Evolutionary conservation across 1,140 invertebrate species (phyloP), one percentile per base, ranked within the genome.

Genomic region (Pteromalus puparum): DNA sequence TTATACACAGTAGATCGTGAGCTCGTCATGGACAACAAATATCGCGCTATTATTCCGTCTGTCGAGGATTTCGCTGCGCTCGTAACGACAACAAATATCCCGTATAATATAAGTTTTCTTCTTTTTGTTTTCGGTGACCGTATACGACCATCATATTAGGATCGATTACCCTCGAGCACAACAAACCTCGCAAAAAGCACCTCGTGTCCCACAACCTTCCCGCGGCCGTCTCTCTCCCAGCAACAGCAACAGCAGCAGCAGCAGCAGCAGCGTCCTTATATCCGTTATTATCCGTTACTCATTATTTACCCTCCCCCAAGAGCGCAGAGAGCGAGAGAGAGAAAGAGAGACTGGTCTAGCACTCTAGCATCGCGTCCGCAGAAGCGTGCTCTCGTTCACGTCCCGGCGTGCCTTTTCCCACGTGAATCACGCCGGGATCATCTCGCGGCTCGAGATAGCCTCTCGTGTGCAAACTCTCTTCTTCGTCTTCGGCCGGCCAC

Each of bases 301-400:
- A 78, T 78, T 78, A 81, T 70, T 81, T 68, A 81, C 12, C 78
- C 73, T 42, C 73, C 73, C 34, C 68, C 30, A 13, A n/a, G 26
- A 28, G 88, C 87, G 90, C 90, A 88, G 90, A 90, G 90, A 89
- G 89, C 90, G 90, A 89, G 90, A 87, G 87, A 88, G 90, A 90
- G 90, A 89, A 89, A 90, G 90, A 89, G 90, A 87, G 87, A 89
- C 88, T 87, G 90, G 90, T 89, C 91, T 42, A 42, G 38, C 9
- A 42, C 9, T 89, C 91, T 42, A 42, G 38, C 9, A 42, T 42
- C 90, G 90, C 90, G 87, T 87, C 74, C 88, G 81, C 89, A 89
- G 89, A 89, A 90, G 89, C 86, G 85, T 87, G 89, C 87, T 90
- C 91, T 88, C 87, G 88, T 91, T 91, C 89, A 89, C 87, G 84